Evolutionary conservation across 1,140 invertebrate species (phyloP).

Genomic region (Ostrea edulis): DNA sequence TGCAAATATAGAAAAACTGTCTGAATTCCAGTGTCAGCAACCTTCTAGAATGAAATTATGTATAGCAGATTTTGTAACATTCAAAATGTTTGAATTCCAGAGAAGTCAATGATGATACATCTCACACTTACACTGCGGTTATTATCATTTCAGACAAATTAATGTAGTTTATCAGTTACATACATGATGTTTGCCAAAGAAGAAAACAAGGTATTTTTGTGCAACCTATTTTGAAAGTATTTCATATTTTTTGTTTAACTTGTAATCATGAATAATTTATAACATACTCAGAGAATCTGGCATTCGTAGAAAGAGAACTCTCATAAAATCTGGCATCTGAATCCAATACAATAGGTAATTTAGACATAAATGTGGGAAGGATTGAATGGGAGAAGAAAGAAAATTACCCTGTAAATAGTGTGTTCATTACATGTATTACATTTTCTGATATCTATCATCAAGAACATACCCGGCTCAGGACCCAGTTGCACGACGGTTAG

Average conservation of each 20-base stretch:
- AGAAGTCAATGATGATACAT: background rate
- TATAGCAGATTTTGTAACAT: background rate
- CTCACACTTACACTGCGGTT: background rate
- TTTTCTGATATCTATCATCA: background rate
- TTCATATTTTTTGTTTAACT: background rate
- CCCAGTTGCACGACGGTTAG: too few species aligned
- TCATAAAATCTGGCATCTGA: background rate
- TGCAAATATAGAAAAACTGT: too few species aligned
- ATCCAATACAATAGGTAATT: background rate
- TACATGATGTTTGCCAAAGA: too few species aligned
- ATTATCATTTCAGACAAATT: background rate
- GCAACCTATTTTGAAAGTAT: too few species aligned
- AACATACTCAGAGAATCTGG: background rate
- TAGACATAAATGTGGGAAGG: too few species aligned
- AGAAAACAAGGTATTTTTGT: too few species aligned
- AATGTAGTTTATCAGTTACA: background rate
- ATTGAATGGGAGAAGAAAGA: background rate
- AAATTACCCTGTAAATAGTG: background rate
- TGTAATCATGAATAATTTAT: background rate
- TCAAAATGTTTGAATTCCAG: conserved; percentile 8
- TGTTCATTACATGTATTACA: background rate
- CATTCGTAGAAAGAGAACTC: background rate
- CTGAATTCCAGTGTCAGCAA: too few species aligned
- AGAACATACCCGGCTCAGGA: background rate
- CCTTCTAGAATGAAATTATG: background rate